phyloP scores from a whole-genome alignment of 1,140 invertebrate species.

The Drosophila subpulchrella region DNA sequence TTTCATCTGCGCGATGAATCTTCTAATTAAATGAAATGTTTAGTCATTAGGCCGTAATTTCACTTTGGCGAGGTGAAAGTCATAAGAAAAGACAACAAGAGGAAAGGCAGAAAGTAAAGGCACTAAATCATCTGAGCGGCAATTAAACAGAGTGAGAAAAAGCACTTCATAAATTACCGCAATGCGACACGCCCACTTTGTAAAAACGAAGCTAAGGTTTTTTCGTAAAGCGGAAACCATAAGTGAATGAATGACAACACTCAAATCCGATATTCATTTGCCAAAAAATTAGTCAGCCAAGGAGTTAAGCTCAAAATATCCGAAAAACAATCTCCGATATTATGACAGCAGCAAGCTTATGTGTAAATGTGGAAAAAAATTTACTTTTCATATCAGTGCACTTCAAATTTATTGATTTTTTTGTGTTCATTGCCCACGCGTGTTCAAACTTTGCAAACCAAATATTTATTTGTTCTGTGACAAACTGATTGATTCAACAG shows the following conservation, averaged over 20 bases:
- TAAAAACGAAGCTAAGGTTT: slow-evolving; percentile 22
- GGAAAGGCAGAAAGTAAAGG: slow-evolving; percentile 39
- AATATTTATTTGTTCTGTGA: background rate
- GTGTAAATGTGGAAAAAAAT: slow-evolving; percentile 37
- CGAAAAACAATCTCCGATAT: slow-evolving; percentile 19
- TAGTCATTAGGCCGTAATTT: slow-evolving; percentile 78
- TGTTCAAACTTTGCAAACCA: slow-evolving; percentile 5
- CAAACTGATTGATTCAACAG: too few relatives aligned
- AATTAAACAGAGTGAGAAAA: slow-evolving; percentile 64
- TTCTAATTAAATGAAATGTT: slow-evolving; percentile 77
- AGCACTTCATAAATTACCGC: slow-evolving; percentile 70
- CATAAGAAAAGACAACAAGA: slow-evolving; percentile 37
- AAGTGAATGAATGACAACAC: slow-evolving; percentile 52
- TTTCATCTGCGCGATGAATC: slow-evolving; percentile 58
- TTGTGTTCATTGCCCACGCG: slow-evolving; percentile 19
- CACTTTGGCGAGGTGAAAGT: slow-evolving; percentile 75
- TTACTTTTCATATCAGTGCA: slow-evolving; percentile 28
- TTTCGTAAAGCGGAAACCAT: slow-evolving; percentile 28
- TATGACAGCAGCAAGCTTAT: slow-evolving; percentile 29
- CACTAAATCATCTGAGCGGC: slow-evolving; percentile 52
- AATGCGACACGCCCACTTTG: slow-evolving; percentile 61
- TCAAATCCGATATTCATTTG: slow-evolving; percentile 25
- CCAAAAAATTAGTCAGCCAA: slow-evolving; percentile 51
- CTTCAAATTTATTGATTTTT: slow-evolving; percentile 25
- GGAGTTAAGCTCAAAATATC: slow-evolving; percentile 8